These are phyloP conservation scores for Monodelphis domestica DNA, from an alignment of 2,797 vertebrate genomes.

Conservation along the genomic window DNA sequence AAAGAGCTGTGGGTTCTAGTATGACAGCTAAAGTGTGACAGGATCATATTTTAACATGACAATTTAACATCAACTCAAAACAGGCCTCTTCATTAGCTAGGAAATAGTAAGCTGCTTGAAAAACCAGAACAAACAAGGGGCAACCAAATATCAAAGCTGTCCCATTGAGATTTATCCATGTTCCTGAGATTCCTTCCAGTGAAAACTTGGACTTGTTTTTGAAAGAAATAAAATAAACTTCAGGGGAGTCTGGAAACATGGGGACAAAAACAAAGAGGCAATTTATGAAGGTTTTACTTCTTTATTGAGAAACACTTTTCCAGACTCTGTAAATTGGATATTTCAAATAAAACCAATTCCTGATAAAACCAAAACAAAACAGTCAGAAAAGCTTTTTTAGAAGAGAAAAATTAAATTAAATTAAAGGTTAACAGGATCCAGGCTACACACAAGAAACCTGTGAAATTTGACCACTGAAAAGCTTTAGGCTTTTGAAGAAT, in stretches of 20 bases:
- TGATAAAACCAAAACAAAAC: constrained; percentile 8
- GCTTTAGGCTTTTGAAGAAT: constrained; percentile 75
- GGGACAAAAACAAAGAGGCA: neutral
- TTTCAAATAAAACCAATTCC: constrained; percentile 85
- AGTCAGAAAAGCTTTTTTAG: neutral
- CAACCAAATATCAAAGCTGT: neutral
- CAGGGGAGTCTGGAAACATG: neutral
- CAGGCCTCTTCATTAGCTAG: neutral
- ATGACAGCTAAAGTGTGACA: neutral
- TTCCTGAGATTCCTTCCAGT: constrained; percentile 5
- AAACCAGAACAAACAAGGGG: neutral
- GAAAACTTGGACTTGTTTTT: constrained; percentile 32
- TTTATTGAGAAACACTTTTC: constrained; percentile 85
- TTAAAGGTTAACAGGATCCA: constrained; percentile 69
- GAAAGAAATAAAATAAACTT: constrained; percentile 10
- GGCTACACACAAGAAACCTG: constrained; percentile 75
- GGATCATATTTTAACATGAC: neutral
- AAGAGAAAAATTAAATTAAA: constrained; percentile 68
- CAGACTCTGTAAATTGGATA: constrained; percentile 77
- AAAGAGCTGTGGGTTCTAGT: neutral
- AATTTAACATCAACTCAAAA: neutral
- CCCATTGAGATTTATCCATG: constrained; percentile 1
- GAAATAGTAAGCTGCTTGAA: neutral
- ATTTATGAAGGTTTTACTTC: constrained; percentile 75
- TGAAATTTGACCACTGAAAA: constrained; percentile 79